phyloP scores from a whole-genome alignment of 2,113 vertebrate species.

The Lipotes vexillifer region DNA sequence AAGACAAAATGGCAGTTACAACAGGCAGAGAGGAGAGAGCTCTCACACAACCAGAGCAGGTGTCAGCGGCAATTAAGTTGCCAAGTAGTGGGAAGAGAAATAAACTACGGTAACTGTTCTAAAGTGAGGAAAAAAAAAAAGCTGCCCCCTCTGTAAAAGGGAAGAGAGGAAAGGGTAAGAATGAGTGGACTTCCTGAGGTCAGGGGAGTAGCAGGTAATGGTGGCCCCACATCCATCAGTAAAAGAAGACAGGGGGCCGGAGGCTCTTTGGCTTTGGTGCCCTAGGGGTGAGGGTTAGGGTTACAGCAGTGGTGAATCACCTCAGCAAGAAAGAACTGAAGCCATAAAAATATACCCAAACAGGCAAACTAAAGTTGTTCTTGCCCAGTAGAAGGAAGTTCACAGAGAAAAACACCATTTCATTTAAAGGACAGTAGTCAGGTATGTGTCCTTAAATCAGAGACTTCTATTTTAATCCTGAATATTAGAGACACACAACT shows the following conservation, averaged over 20 bases:
- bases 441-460: not conserved
- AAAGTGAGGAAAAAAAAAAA: not conserved
- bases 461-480: not conserved
- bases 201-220: rapidly evolving
- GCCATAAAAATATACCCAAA: not conserved
- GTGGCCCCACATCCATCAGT: not conserved
- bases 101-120: not conserved
- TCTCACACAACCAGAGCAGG: not conserved
- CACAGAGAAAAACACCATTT: not conserved
- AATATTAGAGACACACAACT: not conserved
- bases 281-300: not conserved
- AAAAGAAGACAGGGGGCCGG: not conserved
- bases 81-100: not conserved
- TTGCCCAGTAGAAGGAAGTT: not conserved
- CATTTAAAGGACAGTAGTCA: not conserved
- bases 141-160: not conserved
- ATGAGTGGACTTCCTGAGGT: not conserved
- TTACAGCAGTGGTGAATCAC: not conserved
- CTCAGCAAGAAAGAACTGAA: not conserved
- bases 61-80: not conserved
- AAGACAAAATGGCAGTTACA: not conserved
- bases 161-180: not conserved
- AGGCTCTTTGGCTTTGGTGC: not conserved
- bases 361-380: not conserved
- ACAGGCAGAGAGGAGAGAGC: not conserved